A percentile compares a stretch with the other conserved stretches of the same genome.
Evolutionary conservation across 2,888 invertebrate species (phyloP).

Genomic region (Tenthredo mesomela): DNA sequence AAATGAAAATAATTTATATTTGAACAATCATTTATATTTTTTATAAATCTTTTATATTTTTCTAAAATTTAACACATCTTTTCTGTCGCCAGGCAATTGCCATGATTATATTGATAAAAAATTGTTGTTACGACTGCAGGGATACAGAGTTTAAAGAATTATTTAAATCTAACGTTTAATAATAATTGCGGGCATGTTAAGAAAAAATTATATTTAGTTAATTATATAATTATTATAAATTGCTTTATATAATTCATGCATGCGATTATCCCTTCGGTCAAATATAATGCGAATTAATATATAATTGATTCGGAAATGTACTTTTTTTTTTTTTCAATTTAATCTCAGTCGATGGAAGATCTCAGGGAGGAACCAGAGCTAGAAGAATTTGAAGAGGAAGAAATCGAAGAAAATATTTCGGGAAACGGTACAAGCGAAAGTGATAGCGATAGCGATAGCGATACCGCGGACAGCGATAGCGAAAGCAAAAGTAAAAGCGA

Average conservation of each 20-base stretch:
- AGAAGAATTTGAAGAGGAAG: slow-evolving; percentile 74
- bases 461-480: slow-evolving; percentile 1
- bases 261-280: slow-evolving; percentile 16
- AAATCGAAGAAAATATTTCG: slow-evolving; percentile 66
- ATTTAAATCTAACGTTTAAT: neutral
- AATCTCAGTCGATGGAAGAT: slow-evolving; percentile 74
- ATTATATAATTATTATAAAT: neutral
- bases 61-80: neutral
- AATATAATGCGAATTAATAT: neutral
- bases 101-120: neutral
- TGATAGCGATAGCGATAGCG: slow-evolving; percentile 52
- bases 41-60: too few species aligned
- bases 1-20: neutral
- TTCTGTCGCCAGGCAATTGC: slow-evolving; percentile 12
- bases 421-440: slow-evolving; percentile 43
- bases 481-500: slow-evolving; percentile 47
- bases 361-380: slow-evolving; percentile 76
- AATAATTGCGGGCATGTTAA: neutral
- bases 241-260: neutral
- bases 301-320: neutral
- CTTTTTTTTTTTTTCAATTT: neutral
- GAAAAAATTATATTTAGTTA: neutral
- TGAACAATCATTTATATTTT: too few species aligned
- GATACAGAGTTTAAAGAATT: neutral
- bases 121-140: neutral